Conservation (phyloP, 23 tunicate genomes). For the Trididemnum miniatum region DNA sequence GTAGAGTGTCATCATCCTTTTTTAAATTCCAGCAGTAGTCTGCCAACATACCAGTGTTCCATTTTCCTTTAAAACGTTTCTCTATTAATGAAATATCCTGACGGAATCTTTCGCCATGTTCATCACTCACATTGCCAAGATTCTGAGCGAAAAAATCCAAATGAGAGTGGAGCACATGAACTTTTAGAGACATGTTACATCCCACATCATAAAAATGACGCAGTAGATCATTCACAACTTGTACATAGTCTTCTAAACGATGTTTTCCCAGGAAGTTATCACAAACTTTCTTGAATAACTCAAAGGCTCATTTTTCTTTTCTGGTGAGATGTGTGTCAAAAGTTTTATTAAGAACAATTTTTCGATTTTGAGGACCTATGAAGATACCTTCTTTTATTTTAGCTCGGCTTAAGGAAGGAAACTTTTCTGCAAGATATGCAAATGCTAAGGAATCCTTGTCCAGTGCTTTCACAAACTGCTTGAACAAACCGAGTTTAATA, state of each 20-base stretch:
- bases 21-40: slow-evolving; percentile 14
- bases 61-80: slow-evolving; percentile 8
- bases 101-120: slow-evolving; percentile 23
- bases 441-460: slow-evolving; percentile 11
- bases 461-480: slow-evolving; percentile 15
- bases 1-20: slow-evolving; percentile 15
- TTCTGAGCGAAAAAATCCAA: slow-evolving; percentile 12
- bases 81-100: slow-evolving; percentile 9
- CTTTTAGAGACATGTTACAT: slow-evolving; percentile 20
- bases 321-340: slow-evolving; percentile 8
- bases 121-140: slow-evolving; percentile 16
- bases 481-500: slow-evolving; percentile 20
- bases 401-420: slow-evolving; percentile 10
- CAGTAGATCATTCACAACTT: slow-evolving; percentile 21
- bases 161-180: slow-evolving; percentile 25
- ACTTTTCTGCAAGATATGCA: slow-evolving; percentile 18
- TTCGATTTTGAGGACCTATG: slow-evolving; percentile 16
- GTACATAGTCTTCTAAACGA: slow-evolving; percentile 12
- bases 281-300: slow-evolving; percentile 20
- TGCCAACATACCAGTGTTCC: slow-evolving; percentile 23
- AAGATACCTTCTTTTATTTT: slow-evolving; percentile 22
- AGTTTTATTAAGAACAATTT: slow-evolving; percentile 9
- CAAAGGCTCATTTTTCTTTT: slow-evolving; percentile 10
- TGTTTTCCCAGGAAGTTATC: slow-evolving; percentile 22
- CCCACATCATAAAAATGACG: slow-evolving; percentile 19